phyloP scores from a whole-genome alignment of 2,113 vertebrate genomes.

The Myxocyprinus asiaticus region DNA sequence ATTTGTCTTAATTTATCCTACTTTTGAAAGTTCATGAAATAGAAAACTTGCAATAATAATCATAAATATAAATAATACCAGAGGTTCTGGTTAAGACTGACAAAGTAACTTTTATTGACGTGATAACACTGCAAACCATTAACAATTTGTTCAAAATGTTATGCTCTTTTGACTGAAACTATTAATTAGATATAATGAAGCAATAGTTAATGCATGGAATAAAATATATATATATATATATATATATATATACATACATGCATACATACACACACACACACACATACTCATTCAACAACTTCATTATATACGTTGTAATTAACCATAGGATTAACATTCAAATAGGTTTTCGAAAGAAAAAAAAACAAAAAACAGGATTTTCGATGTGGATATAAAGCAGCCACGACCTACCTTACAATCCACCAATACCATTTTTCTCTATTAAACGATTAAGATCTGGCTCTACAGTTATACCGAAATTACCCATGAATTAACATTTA shows the following conservation, averaged over 20 bases:
- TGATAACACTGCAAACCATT: background rate
- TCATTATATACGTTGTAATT: background rate
- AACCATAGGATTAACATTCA: background rate
- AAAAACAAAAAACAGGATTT: background rate
- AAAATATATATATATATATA: background rate
- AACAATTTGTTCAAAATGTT: no score
- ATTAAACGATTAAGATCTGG: background rate
- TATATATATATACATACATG: background rate
- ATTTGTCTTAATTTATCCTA: background rate
- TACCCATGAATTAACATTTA: background rate
- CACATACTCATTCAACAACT: no score
- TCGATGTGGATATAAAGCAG: background rate
- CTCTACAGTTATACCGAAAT: background rate
- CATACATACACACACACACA: background rate
- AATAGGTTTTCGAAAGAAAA: background rate
- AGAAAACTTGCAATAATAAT: background rate
- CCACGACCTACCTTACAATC: constrained; percentile 10
- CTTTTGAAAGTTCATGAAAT: background rate
- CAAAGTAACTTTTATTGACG: background rate
- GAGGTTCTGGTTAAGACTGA: background rate
- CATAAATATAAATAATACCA: background rate
- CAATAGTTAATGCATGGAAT: no score
- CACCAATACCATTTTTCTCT: background rate
- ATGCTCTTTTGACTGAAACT: background rate
- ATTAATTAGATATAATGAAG: no score